Evolutionary conservation across 2,888 invertebrate species (phyloP).

Genomic region (Arge pagana): DNA sequence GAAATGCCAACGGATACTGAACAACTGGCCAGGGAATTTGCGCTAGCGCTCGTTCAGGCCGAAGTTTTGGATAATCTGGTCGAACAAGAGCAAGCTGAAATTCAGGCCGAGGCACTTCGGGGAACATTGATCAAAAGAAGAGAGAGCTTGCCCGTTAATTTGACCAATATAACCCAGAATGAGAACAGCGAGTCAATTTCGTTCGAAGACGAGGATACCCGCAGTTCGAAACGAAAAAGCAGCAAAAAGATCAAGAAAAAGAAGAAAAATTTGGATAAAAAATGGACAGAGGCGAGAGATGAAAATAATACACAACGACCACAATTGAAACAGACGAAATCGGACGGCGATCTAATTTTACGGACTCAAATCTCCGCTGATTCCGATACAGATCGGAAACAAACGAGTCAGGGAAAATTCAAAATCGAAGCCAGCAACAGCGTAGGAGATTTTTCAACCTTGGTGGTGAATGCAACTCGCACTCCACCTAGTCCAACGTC

Average conservation of each 20-base stretch:
- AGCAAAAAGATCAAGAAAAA: conserved; percentile 41
- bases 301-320: background rate
- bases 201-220: conserved; percentile 13
- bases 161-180: background rate
- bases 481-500: conserved; percentile 19
- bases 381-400: background rate
- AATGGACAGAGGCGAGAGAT: conserved; percentile 20
- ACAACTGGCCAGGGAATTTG: conserved; percentile 46
- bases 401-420: conserved; percentile 31
- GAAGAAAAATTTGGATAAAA: conserved; percentile 38
- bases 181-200: background rate
- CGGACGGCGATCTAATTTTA: conserved; percentile 9
- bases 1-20: conserved; percentile 48
- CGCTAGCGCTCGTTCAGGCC: conserved; percentile 51
- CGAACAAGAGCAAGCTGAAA: conserved; percentile 53
- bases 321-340: conserved; percentile 4
- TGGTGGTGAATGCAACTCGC: conserved; percentile 37
- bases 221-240: conserved; percentile 21
- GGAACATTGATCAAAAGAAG: conserved; percentile 41
- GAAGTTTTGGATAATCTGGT: conserved; percentile 52
- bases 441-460: conserved; percentile 49
- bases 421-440: conserved; percentile 53
- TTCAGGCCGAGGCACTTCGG: conserved; percentile 45
- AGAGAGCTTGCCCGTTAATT: conserved; percentile 23
- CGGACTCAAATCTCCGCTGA: conserved; percentile 4